These are phyloP conservation scores for Morpho deidamia DNA, from an alignment of 2,888 invertebrate species.

Conservation along the genomic window DNA sequence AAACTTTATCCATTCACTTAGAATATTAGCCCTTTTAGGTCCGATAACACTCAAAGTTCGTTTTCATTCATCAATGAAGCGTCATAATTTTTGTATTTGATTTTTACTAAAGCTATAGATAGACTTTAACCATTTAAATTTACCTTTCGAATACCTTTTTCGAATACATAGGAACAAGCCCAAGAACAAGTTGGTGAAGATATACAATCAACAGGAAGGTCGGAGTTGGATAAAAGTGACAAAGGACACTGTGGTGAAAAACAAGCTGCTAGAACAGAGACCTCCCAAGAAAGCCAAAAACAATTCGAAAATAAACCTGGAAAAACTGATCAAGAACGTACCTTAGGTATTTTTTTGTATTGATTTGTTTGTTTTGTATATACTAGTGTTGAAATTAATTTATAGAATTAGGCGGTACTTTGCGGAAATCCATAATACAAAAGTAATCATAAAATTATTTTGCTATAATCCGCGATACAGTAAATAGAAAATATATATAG, in stretches of 20 bases:
- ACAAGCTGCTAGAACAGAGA: slow-evolving; percentile 57
- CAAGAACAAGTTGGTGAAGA: slow-evolving; percentile 80
- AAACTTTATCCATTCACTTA: too few relatives aligned
- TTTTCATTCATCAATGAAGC: too few relatives aligned
- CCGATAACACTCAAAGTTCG: too few relatives aligned
- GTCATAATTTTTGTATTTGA: too few relatives aligned
- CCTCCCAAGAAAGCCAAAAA: slow-evolving; percentile 55
- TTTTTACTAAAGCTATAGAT: too few relatives aligned
- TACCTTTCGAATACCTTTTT: not conserved
- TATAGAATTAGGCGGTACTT: too few relatives aligned
- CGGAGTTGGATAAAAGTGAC: slow-evolving; percentile 84
- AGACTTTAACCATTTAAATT: too few relatives aligned
- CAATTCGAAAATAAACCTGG: slow-evolving; percentile 84
- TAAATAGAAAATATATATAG: too few relatives aligned
- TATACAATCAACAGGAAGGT: slow-evolving; percentile 84
- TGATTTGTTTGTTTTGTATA: not conserved
- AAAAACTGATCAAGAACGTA: slow-evolving; percentile 84
- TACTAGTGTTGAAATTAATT: not conserved
- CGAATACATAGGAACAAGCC: slow-evolving; percentile 62
- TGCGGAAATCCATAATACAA: too few relatives aligned
- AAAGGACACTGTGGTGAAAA: slow-evolving; percentile 82
- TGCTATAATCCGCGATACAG: too few relatives aligned
- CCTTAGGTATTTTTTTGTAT: slow-evolving; percentile 64
- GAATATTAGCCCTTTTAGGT: too few relatives aligned
- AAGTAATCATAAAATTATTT: too few relatives aligned